Conservation (phyloP, 1,140 invertebrate genomes). For the Homalodisca vitripennis region DNA sequence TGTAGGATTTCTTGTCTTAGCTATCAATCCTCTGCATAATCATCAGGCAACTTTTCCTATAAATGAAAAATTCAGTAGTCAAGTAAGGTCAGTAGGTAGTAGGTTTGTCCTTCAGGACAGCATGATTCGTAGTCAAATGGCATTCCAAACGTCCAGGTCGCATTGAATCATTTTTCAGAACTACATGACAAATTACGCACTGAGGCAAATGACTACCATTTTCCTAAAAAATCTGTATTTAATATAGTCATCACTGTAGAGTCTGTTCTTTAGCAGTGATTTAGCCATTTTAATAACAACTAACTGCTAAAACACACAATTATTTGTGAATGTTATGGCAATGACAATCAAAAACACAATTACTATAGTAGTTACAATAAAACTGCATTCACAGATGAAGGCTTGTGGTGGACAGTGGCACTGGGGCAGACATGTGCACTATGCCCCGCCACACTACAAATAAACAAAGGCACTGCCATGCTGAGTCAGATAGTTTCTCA, state of each 20-base stretch:
- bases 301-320: not conserved
- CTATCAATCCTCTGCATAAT: no score
- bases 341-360: not conserved
- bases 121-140: constrained; percentile 32
- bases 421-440: not conserved
- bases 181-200: constrained; percentile 33
- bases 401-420: not conserved
- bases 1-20: no score
- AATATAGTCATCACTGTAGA: constrained; percentile 34
- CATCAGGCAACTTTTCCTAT: constrained; percentile 29
- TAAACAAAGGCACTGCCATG: not conserved
- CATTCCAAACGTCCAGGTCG: constrained; percentile 30
- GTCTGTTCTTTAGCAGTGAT: constrained; percentile 32
- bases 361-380: not conserved
- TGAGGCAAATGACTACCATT: constrained; percentile 27
- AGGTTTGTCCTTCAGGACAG: constrained; percentile 18
- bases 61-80: constrained; percentile 23
- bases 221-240: constrained; percentile 34
- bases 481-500: not conserved
- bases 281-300: constrained; percentile 28
- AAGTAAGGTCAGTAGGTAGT: no score
- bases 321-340: not conserved
- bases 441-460: not conserved
- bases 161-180: constrained; percentile 35
- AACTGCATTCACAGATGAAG: not conserved